These are phyloP conservation scores for Carassius auratus DNA, from an alignment of 2,113 vertebrate species.

Conservation along the genomic window DNA sequence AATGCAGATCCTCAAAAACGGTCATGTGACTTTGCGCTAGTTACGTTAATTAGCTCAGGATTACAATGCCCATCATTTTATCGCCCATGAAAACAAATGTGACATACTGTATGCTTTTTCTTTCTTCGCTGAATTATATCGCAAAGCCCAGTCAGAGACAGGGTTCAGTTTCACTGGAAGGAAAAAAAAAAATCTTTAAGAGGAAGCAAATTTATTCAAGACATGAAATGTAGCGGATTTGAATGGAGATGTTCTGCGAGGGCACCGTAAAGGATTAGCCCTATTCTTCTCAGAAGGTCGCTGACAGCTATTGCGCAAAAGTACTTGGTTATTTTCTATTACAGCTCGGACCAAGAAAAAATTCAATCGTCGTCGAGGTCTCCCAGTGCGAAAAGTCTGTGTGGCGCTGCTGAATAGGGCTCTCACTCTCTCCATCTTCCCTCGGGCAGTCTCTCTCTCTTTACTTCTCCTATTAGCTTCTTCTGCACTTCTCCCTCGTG, in stretches of 20 bases:
- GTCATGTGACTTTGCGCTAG: slow-evolving; percentile 69
- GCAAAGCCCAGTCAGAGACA: background rate
- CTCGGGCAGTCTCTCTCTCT: slow-evolving; percentile 30
- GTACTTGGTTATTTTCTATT: slow-evolving; percentile 66
- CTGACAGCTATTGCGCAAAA: slow-evolving; percentile 59
- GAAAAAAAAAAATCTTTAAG: slow-evolving; percentile 59
- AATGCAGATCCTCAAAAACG: slow-evolving; percentile 54
- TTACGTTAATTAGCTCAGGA: slow-evolving; percentile 43
- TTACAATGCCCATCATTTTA: slow-evolving; percentile 18
- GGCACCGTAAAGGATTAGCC: slow-evolving; percentile 70
- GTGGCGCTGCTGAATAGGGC: slow-evolving; percentile 31
- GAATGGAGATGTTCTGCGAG: slow-evolving; percentile 47
- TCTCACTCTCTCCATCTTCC: slow-evolving; percentile 35
- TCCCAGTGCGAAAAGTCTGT: slow-evolving; percentile 40
- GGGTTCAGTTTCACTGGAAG: slow-evolving; percentile 56
- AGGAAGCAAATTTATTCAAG: slow-evolving; percentile 70
- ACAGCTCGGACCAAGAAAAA: slow-evolving; percentile 60
- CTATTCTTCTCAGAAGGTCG: slow-evolving; percentile 56
- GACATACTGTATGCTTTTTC: background rate
- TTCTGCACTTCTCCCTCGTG: slow-evolving; percentile 28
- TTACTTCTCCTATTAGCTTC: slow-evolving; percentile 42
- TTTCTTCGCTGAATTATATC: background rate
- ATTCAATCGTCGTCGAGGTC: slow-evolving; percentile 66
- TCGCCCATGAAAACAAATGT: background rate
- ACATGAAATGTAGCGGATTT: slow-evolving; percentile 66